Evolutionary conservation across 1,140 invertebrate genomes (phyloP).

Genomic region (Scaptodrosophila lebanonensis): DNA sequence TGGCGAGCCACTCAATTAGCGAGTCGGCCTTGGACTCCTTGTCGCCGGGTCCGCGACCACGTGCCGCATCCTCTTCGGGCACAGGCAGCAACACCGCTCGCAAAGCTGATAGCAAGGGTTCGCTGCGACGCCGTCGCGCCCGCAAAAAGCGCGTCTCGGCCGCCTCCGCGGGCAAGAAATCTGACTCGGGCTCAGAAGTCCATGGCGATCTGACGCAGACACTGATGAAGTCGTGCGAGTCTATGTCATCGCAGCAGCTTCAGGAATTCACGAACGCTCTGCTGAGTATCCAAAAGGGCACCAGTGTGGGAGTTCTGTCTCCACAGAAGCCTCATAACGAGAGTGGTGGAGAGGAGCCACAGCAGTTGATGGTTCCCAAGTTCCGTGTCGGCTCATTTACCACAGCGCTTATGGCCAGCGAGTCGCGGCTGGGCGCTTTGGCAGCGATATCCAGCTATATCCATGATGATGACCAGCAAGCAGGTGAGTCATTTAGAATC

Average conservation of each 20-base stretch:
- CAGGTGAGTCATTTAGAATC: slow-evolving; percentile 70
- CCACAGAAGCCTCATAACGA: slow-evolving; percentile 21
- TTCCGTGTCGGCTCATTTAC: slow-evolving; percentile 81
- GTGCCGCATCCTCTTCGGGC: slow-evolving; percentile 57
- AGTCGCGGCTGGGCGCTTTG: slow-evolving; percentile 63
- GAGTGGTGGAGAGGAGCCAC: slow-evolving; percentile 66
- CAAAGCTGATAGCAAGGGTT: slow-evolving; percentile 77
- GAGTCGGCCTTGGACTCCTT: slow-evolving; percentile 90
- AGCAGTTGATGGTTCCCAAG: slow-evolving; percentile 78
- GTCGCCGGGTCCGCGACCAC: slow-evolving; percentile 75
- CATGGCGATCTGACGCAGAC: slow-evolving; percentile 58
- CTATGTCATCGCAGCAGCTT: slow-evolving; percentile 78
- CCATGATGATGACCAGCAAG: slow-evolving; percentile 69
- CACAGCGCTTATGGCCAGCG: slow-evolving; percentile 52
- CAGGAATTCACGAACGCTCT: slow-evolving; percentile 70
- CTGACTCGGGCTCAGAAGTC: slow-evolving; percentile 81
- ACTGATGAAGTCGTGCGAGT: slow-evolving; percentile 69
- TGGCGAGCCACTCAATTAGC: slow-evolving; percentile 86
- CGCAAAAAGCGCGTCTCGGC: slow-evolving; percentile 79
- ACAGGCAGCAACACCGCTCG: slow-evolving; percentile 64
- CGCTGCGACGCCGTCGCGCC: slow-evolving; percentile 82
- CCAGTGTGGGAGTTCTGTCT: slow-evolving; percentile 16
- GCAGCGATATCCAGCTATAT: slow-evolving; percentile 73
- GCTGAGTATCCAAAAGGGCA: slow-evolving; percentile 57
- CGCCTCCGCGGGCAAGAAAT: slow-evolving; percentile 77